These are phyloP conservation scores for Gobio occitaniae DNA, from an alignment of 2,797 vertebrate genomes.

Conservation along the genomic window DNA sequence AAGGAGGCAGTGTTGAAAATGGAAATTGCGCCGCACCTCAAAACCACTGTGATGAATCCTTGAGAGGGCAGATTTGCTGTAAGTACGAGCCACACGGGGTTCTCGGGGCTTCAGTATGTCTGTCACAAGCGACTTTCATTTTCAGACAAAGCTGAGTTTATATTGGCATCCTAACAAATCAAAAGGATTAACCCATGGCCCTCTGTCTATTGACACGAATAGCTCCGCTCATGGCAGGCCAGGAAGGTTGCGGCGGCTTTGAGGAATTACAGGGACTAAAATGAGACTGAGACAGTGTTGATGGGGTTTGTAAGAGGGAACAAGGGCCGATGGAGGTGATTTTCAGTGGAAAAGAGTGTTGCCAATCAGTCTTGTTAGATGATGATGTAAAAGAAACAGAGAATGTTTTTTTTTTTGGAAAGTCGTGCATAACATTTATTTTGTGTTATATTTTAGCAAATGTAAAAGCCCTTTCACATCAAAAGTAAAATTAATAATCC, in stretches of 20 bases:
- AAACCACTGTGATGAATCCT: constrained; percentile 60
- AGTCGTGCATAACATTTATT: too few species aligned
- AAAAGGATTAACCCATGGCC: constrained; percentile 63
- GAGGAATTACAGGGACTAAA: constrained; percentile 1
- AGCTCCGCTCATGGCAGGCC: constrained; percentile 54
- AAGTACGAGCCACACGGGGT: constrained; percentile 36
- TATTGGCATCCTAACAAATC: constrained; percentile 58
- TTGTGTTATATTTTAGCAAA: too few species aligned
- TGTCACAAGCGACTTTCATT: constrained; percentile 70
- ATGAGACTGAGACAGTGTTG: background rate
- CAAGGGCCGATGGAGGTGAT: background rate
- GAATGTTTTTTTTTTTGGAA: background rate
- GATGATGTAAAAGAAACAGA: background rate
- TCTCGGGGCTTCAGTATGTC: constrained; percentile 23
- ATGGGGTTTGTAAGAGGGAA: background rate
- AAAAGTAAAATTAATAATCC: too few species aligned
- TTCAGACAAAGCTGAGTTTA: constrained; percentile 68
- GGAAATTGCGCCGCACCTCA: constrained; percentile 58
- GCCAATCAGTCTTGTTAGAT: background rate
- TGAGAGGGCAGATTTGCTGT: constrained; percentile 47
- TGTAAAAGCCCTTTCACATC: too few species aligned
- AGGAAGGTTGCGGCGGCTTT: background rate
- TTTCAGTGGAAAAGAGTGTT: background rate
- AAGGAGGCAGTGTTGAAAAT: constrained; percentile 68
- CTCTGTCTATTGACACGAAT: constrained; percentile 69